Evolutionary conservation across 92 coral and sea anemone species (phyloP), one percentile per base, ranked within the genome.

Genomic region (Ricordea florida): DNA sequence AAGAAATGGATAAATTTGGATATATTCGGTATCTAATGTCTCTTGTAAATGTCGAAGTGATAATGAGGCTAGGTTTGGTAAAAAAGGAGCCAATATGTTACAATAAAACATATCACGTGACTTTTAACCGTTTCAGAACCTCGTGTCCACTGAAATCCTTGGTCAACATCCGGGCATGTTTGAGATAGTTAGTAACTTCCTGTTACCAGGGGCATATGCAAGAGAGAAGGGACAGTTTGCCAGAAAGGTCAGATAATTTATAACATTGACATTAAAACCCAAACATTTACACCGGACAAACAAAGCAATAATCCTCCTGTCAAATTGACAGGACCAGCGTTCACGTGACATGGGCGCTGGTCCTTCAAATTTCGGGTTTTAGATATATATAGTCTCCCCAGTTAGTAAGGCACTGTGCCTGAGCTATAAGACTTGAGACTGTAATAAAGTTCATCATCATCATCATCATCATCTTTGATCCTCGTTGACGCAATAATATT

Each of bases 171-270:
- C 90, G 2, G 98, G 98, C 42, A 83, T 94, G 89, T 94, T 87
- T 72, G 98, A 94, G 59, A 81, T 94, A 11, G 89, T 88, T 6
- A 85, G 85, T 36, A 82, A 82, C 37, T 94, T 94, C 67, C 85
- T 94, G 27, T 91, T 91, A 40, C 86, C 86, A 51, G 98, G 98
- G 28, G 80, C 85, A 45, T 91, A 94, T 43, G 91, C 97, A 20
- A 88, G 93, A 38, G 98, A 94, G 78, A 94, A 94, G 65, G 97
- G 97, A 41, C 98, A 94, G 70, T 91, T 94, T 30, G 97, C 98
- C 14, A 72, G 98, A 74, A 93, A 93, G 97, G 98, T 93, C 34
- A 33, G 69, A 11, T 16, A n/a, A n/a, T 9, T 28, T 16, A 9
- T 37, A 62, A 22, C 62, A 1, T 36, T 16, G 1, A 11, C 32